These are phyloP conservation scores for Pteropus rufus DNA, from an alignment of 2,797 vertebrate species.

Conservation along the genomic window DNA sequence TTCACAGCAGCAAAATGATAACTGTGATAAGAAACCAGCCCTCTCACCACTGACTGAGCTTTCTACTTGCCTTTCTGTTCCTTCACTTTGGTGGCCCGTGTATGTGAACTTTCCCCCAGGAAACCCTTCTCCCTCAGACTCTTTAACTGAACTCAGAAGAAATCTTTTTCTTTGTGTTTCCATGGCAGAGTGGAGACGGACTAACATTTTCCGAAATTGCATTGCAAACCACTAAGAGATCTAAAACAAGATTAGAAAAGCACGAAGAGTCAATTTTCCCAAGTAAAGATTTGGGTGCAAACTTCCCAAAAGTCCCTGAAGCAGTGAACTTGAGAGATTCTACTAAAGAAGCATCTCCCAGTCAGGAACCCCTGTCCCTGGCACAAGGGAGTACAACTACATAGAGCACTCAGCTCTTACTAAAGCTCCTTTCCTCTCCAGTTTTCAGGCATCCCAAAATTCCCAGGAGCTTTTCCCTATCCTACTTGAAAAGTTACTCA, in stretches of 20 bases:
- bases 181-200: neutral
- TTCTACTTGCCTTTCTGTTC: neutral
- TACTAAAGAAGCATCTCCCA: neutral
- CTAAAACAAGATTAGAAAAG: neutral
- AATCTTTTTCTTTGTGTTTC: constrained; percentile 46
- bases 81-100: neutral
- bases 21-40: neutral
- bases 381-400: neutral
- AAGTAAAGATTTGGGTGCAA: neutral
- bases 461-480: neutral
- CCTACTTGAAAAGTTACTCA: neutral
- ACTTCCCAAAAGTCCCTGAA: neutral
- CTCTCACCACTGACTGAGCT: neutral
- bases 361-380: neutral
- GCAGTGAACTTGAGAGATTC: neutral
- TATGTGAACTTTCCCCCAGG: neutral
- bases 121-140: neutral
- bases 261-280: neutral
- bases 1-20: neutral
- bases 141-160: neutral
- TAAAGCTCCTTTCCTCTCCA: neutral
- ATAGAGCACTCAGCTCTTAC: neutral
- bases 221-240: neutral
- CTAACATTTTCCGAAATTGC: constrained; percentile 11
- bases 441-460: neutral